These are phyloP conservation scores for Archilochus colubris DNA, from an alignment of 2,113 vertebrate species.

Conservation along the genomic window DNA sequence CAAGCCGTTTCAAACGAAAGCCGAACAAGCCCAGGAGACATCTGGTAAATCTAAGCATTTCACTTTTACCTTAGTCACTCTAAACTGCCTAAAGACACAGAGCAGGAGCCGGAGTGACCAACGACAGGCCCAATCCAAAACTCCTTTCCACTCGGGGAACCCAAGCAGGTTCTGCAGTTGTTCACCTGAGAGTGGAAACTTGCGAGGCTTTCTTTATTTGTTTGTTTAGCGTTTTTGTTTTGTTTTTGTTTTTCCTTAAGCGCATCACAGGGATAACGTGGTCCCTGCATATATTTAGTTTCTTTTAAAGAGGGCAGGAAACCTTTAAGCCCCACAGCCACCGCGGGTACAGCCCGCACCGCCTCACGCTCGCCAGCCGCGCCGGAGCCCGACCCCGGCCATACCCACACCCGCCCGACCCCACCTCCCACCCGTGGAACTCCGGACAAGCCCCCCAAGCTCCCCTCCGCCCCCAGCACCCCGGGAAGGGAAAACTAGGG, in stretches of 20 bases:
- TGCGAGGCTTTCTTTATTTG: not conserved
- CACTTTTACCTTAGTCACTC: not conserved
- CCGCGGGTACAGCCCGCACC: not conserved
- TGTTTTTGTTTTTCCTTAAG: not conserved
- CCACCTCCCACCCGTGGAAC: not conserved
- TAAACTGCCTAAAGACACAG: not conserved
- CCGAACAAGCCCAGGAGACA: not conserved
- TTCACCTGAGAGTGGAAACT: not conserved
- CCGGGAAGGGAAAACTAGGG: not conserved
- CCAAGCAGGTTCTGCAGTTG: not conserved
- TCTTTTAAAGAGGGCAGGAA: not conserved
- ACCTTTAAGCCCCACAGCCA: not conserved
- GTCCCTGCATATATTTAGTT: not conserved
- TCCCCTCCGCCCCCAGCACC: not conserved
- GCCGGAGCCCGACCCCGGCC: not conserved
- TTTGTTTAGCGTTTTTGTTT: no score
- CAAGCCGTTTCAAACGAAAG: not conserved
- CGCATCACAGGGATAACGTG: not conserved
- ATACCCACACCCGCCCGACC: not conserved
- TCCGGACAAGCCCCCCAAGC: not conserved
- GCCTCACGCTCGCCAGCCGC: not conserved
- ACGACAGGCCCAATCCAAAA: not conserved
- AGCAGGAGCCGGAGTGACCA: not conserved
- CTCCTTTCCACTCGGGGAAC: not conserved
- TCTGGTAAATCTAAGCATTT: not conserved